phyloP scores from a whole-genome alignment of 2,797 vertebrate species.

The Atherinosoma microstoma region DNA sequence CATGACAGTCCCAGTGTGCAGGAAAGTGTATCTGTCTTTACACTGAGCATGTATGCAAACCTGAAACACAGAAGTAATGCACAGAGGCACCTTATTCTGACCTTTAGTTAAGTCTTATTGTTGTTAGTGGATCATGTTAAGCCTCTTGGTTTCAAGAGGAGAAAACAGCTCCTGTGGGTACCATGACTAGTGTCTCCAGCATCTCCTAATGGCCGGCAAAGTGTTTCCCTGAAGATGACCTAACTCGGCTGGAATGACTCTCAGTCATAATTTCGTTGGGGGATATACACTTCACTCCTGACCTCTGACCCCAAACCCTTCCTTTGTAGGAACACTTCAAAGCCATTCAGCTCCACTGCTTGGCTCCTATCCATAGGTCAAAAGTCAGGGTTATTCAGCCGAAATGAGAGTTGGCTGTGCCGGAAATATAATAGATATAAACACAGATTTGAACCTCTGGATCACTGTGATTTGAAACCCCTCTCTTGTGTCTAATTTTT shows the following conservation, averaged over 20 bases:
- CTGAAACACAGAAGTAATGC: constrained; percentile 37
- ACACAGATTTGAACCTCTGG: constrained; percentile 22
- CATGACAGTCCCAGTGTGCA: neutral
- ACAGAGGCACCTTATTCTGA: constrained; percentile 42
- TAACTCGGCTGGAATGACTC: constrained; percentile 69
- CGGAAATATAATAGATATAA: constrained; percentile 50
- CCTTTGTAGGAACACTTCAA: constrained; percentile 78
- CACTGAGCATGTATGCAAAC: constrained; percentile 44
- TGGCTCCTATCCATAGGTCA: constrained; percentile 67
- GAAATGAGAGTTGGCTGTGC: constrained; percentile 49
- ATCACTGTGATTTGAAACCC: constrained; percentile 32
- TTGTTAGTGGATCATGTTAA: constrained; percentile 46
- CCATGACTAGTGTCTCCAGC: constrained; percentile 40
- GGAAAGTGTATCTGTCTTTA: constrained; percentile 21
- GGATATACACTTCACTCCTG: constrained; percentile 69
- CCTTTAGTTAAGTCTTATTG: constrained; percentile 54
- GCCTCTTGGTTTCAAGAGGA: constrained; percentile 47
- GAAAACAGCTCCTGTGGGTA: constrained; percentile 57
- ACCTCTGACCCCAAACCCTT: constrained; percentile 71
- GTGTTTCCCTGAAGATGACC: constrained; percentile 64
- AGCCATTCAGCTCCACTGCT: constrained; percentile 65
- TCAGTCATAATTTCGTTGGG: constrained; percentile 64
- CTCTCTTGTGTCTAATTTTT: constrained; percentile 6
- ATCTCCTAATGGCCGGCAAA: constrained; percentile 49
- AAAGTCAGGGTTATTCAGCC: constrained; percentile 62